Base-by-base conservation (phyloP, 2,797 vertebrate species). In the Geotrypetes seraphini region DNA sequence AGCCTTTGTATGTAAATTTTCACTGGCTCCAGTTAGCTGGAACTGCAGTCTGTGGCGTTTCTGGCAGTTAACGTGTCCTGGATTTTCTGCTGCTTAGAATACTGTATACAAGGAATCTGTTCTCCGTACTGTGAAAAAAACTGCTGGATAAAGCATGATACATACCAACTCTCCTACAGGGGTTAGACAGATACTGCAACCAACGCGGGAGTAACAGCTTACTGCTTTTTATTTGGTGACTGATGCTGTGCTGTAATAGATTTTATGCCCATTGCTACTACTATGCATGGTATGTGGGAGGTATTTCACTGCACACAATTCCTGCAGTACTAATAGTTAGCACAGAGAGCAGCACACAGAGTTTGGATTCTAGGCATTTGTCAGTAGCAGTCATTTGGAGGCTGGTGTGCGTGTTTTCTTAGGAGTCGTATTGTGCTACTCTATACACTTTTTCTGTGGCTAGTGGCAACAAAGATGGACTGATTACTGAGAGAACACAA, bases 291-390 rank as follows among this genome's bases (percentile, higher is more conserved):
- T 59, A 59, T 68, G 71, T 71, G 66, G 69, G 75, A 78, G 72
- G 66, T 64, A 54, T 67, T 55, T 63, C 56, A 19, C 63, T 68
- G 58, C 54, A 69, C 57, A 66, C 49, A 71, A 58, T 73, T 75
- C 69, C 73, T 78, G 68, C 71, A 75, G 63, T 66, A 46, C 59
- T 74, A 66, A 51, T 56, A 73, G 59, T 65, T 73, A 66, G 66
- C 64, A 50, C 36, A 39, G 61, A 62, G 63, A 57, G 64, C 73
- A 52, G 62, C 47, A 62, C 68, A 61, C 60, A 72, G 69, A 65
- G 51, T 62, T 49, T 43, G 15, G 48, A 60, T 46, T 59, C 60
- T 59, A 64, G 53, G 53, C 58, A 39, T 25, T 66, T 57, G n/a
- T 55, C 44, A 53, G 38, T 66, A 71, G 60, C n/a, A 34, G 37